Evolutionary conservation across 1,140 invertebrate genomes (phyloP).

Genomic region (Euura saliciscinereae): DNA sequence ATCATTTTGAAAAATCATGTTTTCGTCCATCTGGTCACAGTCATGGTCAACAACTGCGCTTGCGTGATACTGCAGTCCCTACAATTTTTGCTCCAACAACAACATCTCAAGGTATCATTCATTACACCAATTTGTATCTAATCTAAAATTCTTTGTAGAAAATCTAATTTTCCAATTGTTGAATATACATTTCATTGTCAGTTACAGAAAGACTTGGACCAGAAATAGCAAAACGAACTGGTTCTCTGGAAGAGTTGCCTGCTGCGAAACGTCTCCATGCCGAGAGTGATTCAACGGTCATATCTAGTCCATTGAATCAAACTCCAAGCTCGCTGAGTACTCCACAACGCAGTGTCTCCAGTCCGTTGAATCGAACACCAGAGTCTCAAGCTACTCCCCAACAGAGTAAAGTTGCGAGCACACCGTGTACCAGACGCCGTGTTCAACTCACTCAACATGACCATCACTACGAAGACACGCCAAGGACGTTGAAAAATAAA

Average conservation of each 20-base stretch:
- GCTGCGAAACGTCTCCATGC: background rate
- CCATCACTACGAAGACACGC: background rate
- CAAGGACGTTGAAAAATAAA: background rate
- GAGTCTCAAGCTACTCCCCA: background rate
- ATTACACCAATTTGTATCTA: background rate
- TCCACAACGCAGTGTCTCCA: background rate
- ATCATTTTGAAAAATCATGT: too few species aligned
- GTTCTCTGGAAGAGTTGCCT: background rate
- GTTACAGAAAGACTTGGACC: background rate
- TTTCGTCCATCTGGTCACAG: background rate
- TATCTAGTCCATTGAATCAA: slow-evolving; percentile 4
- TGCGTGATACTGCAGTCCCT: background rate
- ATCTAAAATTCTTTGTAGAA: background rate
- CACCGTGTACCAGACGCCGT: background rate
- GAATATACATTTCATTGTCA: background rate
- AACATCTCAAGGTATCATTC: background rate
- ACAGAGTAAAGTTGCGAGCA: background rate
- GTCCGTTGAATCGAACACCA: background rate
- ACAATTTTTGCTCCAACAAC: background rate
- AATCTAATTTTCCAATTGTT: background rate
- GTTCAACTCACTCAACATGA: slow-evolving; percentile 1
- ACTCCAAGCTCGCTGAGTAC: background rate
- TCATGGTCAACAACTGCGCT: background rate
- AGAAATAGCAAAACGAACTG: slow-evolving; percentile 1
- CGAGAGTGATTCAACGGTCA: background rate